Evolutionary conservation across 2,113 vertebrate genomes (phyloP).

Genomic region (Chamaea fasciata): DNA sequence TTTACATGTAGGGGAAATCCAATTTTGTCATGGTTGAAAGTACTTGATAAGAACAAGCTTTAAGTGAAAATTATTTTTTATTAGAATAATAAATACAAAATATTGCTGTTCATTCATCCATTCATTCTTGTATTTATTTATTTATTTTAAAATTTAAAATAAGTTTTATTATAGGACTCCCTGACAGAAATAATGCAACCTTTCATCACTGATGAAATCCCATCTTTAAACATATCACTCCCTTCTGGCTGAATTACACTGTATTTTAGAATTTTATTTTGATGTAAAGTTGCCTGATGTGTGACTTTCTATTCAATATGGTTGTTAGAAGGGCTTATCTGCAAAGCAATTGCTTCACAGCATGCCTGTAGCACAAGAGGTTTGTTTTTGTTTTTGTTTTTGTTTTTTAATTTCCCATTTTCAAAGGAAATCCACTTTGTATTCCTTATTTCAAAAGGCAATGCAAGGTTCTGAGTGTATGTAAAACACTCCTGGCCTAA

Average conservation of each 20-base stretch:
- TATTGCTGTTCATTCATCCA: background rate
- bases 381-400: background rate
- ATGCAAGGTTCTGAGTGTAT: background rate
- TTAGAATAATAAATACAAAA: background rate
- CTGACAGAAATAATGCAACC: background rate
- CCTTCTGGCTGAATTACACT: background rate
- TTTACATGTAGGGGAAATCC: background rate
- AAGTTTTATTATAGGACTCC: background rate
- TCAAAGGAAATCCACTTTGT: background rate
- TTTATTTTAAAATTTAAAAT: background rate
- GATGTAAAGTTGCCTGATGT: background rate
- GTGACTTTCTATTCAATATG: background rate
- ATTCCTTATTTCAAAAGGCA: conserved; percentile 6
- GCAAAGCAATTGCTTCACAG: background rate
- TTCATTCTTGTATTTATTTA: background rate
- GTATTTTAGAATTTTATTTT: background rate
- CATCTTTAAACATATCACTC: background rate
- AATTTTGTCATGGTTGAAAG: background rate
- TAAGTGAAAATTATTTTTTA: background rate
- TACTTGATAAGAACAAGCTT: background rate
- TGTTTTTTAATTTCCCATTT: background rate
- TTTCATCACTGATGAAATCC: background rate
- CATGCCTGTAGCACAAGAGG: background rate
- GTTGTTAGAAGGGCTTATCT: background rate
- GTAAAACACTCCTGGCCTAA: background rate